Base-by-base conservation (phyloP, 2,113 vertebrate genomes). In the Gavialis gangeticus region DNA sequence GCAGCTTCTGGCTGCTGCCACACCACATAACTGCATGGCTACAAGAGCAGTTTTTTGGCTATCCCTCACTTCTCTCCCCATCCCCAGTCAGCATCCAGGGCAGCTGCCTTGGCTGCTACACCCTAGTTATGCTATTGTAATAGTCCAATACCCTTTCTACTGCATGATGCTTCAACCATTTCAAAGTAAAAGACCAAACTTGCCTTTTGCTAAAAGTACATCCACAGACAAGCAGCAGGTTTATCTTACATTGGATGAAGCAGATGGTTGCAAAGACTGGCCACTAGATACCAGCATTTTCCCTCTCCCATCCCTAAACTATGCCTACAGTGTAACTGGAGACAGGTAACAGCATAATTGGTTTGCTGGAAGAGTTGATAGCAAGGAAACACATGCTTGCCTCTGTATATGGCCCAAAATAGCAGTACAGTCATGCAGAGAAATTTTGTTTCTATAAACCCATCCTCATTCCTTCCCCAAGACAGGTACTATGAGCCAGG, bases 331-430 rank as follows among this genome's bases (percentile, higher is more conserved):
- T 0, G 27, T 1, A 82, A 55, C 60, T 8, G 15, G 60, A 75
- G 79, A 4, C 0, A 6, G 79, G 27, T 4, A 79, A 37, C 4
- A 25, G 27, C 4, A 8, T 0, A 10, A 5, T 12, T 21, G 25
- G 10, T 85, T 84, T 66, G 12, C 80, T 76, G 11, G 30, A 57
- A 15, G 5, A n/a, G 46, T 0, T 71, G 56, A 10, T 37, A n/a
- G 5, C 64, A 27, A 77, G 73, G 59, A 79, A 17, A 13, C 6
- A 75, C 3, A 30, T 73, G 34, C 46, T 46, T 46, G 46, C 46
- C 46, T 46, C 46, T 46, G 46, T 46, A 71, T 62, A 81, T 59
- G 79, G 82, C 37, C 79, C 78, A 46, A 63, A 87, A 81, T 58
- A 86, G 30, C 55, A 79, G 58, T 1, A 4, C 21, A 89, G 62